Evolutionary conservation across 2,113 vertebrate genomes (phyloP), one percentile per base, ranked within the genome.

Genomic region (Thamnaconus septentrionalis): DNA sequence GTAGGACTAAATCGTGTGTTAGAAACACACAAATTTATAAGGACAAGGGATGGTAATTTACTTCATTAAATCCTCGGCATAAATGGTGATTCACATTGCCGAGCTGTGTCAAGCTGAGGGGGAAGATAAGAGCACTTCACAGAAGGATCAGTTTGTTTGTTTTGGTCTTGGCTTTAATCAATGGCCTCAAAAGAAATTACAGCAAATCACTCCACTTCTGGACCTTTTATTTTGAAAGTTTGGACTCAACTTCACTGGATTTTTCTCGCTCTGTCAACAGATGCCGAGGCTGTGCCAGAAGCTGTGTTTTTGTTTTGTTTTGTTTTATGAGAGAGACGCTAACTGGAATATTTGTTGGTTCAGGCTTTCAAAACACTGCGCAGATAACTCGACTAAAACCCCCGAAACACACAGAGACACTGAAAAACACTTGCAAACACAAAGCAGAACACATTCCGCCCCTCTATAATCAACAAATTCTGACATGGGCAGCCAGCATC

Each of bases 401-500:
- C 48, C 10, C 59, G 43, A 9, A 56, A 66, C 7, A 50, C 46
- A 56, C 5, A 58, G 4, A 45, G 10, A 59, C 44, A 43, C 39
- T 64, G 41, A 66, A 11, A 63, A 7, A 66, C 41, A 49, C 41
- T 47, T 3, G 18, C 12, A 63, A n/a, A 59, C 50, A 65, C 39
- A 40, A 18, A 59, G 10, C 42, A 3, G 11, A 10, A 63, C 39
- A 56, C 7, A 56, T 50, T 56, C 50, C 47, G 18, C 48, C 52
- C 7, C 4, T 57, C 45, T 54, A 55, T 74, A 69, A 65, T 58
- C 59, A 77, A 61, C 41, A 69, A 61, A 65, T 69, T 69, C 45
- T 43, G 4, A 56, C 51, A 76, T 9, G 5, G 11, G 11, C 62
- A 72, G 64, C 62, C 58, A 71, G 54, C 56, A 65, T 76, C 55